Base-by-base conservation (phyloP, 1,140 invertebrate species). In the Coptotermes formosanus region DNA sequence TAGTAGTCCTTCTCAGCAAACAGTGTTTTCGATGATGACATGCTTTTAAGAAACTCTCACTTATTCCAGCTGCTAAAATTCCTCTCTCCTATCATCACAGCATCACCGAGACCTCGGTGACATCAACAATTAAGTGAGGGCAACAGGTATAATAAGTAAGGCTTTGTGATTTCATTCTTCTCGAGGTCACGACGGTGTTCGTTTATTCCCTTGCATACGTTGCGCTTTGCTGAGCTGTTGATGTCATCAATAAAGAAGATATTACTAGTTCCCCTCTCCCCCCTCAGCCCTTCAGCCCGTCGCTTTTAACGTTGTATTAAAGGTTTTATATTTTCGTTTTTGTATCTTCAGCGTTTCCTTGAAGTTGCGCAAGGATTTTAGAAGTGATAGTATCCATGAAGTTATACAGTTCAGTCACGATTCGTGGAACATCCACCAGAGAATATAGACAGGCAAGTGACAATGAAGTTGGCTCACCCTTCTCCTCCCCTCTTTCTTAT, bases 111-210 rank as follows among this genome's bases (percentile, higher is more conserved):
- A 75, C 64, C n/a, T 7, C 7, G 64, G 64, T 75, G 64, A 75
- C 64, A 75, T 75, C 64, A 75, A 75, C 64, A 75, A 75, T 75
- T 75, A 75, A 75, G 64, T 75, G n/a, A 75, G 64, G 64, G 64
- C 64, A 75, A 75, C 64, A 30, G 6, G n/a, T 75, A 75, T n/a
- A 30, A 75, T 30, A 75, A 75, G 25, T n/a, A 75, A 6, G n/a
- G n/a, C 64, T n/a, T 55, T 75, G 64, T 75, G 64, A 75, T 16
- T 75, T 75, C 64, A 75, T 75, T 75, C 64, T 2, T 30, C n/a
- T 75, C 64, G n/a, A 75, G 64, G 64, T 12, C 64, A 75, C 64
- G 25, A 75, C 14, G 64, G n/a, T 75, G 25, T 75, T 30, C 64
- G 14, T 55, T 12, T 75, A 30, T 75, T 75, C 25, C n/a, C n/a